Base-by-base conservation (phyloP, 2,888 invertebrate genomes). In the Limnephilus auricula region DNA sequence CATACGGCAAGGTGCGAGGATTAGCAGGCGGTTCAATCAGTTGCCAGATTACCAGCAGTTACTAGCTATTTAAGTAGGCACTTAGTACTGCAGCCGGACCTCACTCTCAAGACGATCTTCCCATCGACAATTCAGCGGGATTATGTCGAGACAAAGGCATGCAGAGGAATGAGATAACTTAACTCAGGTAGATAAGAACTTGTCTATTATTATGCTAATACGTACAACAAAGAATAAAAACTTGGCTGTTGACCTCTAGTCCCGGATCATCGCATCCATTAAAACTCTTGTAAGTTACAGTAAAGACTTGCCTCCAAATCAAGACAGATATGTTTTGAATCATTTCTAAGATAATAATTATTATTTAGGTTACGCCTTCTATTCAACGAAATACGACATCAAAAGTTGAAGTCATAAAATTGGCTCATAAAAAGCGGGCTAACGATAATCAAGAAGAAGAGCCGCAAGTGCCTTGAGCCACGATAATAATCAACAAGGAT, bases 401-500 rank as follows among this genome's bases (percentile, higher is more conserved):
- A 65, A n/a, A 65, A 65, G 25, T 18, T 25, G 1, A 65, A 18
- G 65, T 65, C 65, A 65, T 25, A 65, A 65, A 65, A 65, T 65
- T 65, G 65, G 25, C 65, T n/a, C 65, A n/a, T 65, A 65, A 65
- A 65, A 65, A 65, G 25, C 65, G 9, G 65, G 9, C 65, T 65
- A 65, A 65, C 25, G 65, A 65, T 65, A 65, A 65, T 65, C 32
- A 15, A 82, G 9, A 85, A 40, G 30, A 18, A 30, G 30, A 45
- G 30, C 45, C 45, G 45, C 5, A 40, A 85, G 40, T 45, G 40
- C 85, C 45, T 34, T 10, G 85, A 40, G 40, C 34, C 25, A 65
- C 25, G 25, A 65, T 25, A 82, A 37, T 32, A 37, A 37, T 37
- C 30, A 85, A 40, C 85, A 40, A 34, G 85, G 85, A 85, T 85